Conservation (phyloP, 2,113 vertebrate genomes). For the Solea senegalensis region DNA sequence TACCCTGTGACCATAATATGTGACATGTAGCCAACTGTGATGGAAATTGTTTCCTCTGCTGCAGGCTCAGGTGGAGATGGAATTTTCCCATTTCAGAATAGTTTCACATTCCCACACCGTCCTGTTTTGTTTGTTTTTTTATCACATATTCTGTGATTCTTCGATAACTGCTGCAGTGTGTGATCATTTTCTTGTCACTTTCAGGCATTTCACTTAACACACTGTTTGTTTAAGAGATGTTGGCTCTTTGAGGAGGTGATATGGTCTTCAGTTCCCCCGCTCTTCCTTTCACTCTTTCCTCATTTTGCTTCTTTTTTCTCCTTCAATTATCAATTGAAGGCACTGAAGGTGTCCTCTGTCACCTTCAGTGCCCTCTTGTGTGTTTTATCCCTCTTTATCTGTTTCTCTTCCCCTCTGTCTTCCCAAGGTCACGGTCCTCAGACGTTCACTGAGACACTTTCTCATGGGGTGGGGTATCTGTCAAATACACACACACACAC, state of each 20-base stretch:
- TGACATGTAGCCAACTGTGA: neutral
- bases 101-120: neutral
- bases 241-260: neutral
- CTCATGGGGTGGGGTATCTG: conserved; percentile 23
- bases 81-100: neutral
- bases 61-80: neutral
- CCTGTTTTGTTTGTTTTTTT: neutral
- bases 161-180: neutral
- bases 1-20: neutral
- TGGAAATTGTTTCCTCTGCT: neutral
- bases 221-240: neutral
- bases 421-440: conserved; percentile 69
- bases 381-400: conserved; percentile 51
- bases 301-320: conserved; percentile 14
- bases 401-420: conserved; percentile 41
- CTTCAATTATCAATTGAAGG: conserved; percentile 30
- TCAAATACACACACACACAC: conserved; percentile 20
- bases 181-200: neutral
- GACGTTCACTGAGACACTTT: conserved; percentile 55
- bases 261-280: neutral
- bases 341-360: conserved; percentile 47
- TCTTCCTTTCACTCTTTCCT: conserved; percentile 1
- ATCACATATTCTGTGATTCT: neutral
- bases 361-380: conserved; percentile 46
- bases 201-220: neutral